Percentiles rank a stretch among this genome's conserved stretches.
Conservation (phyloP, 1,140 invertebrate species). For the Achroia grisella region DNA sequence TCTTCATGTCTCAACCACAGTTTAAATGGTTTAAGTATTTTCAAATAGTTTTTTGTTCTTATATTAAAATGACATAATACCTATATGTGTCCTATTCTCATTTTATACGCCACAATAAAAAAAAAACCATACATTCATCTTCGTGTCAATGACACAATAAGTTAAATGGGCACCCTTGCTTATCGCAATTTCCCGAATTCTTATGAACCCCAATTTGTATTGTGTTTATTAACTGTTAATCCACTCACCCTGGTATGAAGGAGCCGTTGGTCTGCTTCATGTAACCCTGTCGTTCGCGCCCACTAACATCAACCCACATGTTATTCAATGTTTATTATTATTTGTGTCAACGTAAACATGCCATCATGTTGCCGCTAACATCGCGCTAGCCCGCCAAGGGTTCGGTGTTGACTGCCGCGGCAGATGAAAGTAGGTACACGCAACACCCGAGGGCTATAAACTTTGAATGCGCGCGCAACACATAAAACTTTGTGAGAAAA, state of each 20-base stretch:
- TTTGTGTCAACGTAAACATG: conserved; percentile 33
- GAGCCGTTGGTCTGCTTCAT: conserved; percentile 60
- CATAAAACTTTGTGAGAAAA: conserved; percentile 1
- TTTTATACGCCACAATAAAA: too few species aligned
- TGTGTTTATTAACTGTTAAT: not conserved
- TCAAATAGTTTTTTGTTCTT: too few species aligned
- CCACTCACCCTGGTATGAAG: conserved; percentile 70
- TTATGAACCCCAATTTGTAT: not conserved
- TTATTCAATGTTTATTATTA: conserved; percentile 26
- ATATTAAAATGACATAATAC: too few species aligned
- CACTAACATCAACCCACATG: conserved; percentile 64
- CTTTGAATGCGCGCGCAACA: conserved; percentile 23
- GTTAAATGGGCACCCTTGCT: too few species aligned
- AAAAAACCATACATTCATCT: too few species aligned
- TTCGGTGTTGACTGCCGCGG: conserved; percentile 23
- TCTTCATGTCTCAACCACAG: too few species aligned
- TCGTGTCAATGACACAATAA: too few species aligned
- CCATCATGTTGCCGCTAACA: conserved; percentile 22
- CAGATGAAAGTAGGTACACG: conserved; percentile 17
- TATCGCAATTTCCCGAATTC: too few species aligned
- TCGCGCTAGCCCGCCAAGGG: conserved; percentile 25
- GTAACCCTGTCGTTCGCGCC: conserved; percentile 61
- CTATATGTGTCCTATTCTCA: too few species aligned
- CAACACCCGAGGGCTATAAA: not conserved
- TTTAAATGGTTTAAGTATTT: too few species aligned